Evolutionary conservation across 2,797 vertebrate genomes (phyloP), one percentile per base, ranked within the genome.

Genomic region (Tadarida brasiliensis): DNA sequence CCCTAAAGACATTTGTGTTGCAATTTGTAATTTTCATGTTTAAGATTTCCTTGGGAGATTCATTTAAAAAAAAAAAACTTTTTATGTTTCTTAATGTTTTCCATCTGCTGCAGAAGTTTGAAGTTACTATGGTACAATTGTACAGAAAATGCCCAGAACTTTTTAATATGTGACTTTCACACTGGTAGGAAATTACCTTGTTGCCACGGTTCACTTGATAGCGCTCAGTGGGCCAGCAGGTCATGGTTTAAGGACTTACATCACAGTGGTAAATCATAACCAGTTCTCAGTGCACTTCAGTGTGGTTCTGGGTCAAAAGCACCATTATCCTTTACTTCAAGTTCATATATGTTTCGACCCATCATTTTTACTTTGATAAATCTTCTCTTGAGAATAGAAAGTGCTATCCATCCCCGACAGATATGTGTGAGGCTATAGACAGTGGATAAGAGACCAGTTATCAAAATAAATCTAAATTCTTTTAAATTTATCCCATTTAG

Each of bases 81-180:
- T 87, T 63, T 54, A 57, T 80, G 33, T 83, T 71, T 92, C 65
- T 87, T 70, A 92, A 80, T 93, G 10, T 61, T 95, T 97, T 86
- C 77, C 49, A 84, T 96, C 67, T 95, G 39, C 76, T 85, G 9
- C 26, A 85, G 59, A 94, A 92, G 10, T 92, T 89, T 87, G 49
- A 54, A 82, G 16, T 92, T 56, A 10, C 73, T 84, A 11, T 1
- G 30, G 16, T 74, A 54, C 30, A 49, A 10, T 76, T 83, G 20
- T 77, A 70, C 19, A 84, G n/a, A 56, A n/a, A 90, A 95, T 76
- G 71, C 47, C 65, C 39, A 35, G 28, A 33, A 89, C 20, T 92
- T 95, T 95, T 94, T 57, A 97, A 94, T 95, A 92, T 94, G 78
- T 90, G 82, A 76, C 90, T 87, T 93, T 44, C 77, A 92, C 33